phyloP scores from a whole-genome alignment of 2,113 vertebrate genomes.

The Bambusicola thoracicus region DNA sequence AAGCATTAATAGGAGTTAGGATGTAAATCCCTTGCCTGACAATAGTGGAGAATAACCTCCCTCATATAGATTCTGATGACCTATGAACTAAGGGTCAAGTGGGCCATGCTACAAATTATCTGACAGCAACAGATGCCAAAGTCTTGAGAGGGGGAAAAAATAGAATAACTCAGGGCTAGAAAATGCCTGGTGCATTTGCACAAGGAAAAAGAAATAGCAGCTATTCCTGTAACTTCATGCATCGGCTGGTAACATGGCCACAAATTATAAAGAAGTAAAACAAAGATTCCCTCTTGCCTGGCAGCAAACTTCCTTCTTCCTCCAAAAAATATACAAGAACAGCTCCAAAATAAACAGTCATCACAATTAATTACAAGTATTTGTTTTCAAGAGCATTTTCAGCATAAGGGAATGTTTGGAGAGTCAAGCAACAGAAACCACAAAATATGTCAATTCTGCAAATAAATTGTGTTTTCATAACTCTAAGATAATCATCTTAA shows the following conservation, averaged over 20 bases:
- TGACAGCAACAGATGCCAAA: conserved; percentile 64
- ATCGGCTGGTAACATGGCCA: conserved; percentile 6
- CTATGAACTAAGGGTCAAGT: conserved; percentile 76
- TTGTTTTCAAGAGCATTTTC: not conserved
- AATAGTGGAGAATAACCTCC: conserved; percentile 69
- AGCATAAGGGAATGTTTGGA: conserved; percentile 16
- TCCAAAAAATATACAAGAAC: conserved; percentile 33
- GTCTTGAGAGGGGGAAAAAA: conserved; percentile 5
- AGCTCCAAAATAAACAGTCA: conserved; percentile 61
- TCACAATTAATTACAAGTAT: conserved; percentile 45
- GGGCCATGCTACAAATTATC: conserved; percentile 53
- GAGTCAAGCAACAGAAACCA: conserved; percentile 27
- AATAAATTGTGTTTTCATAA: conserved; percentile 57
- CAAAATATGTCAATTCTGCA: conserved; percentile 34
- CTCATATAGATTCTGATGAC: conserved; percentile 71
- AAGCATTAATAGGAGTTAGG: conserved; percentile 69
- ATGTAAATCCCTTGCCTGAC: conserved; percentile 69
- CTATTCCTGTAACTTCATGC: conserved; percentile 35
- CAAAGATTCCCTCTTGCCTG: conserved; percentile 46
- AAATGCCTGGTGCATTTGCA: not conserved
- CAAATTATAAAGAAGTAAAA: conserved; percentile 46
- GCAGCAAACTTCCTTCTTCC: conserved; percentile 15
- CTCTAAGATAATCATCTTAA: conserved; percentile 53
- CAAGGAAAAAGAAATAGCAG: not conserved
- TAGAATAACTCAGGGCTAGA: not conserved